Percentiles rank a stretch among this genome's conserved stretches.
Evolutionary conservation across 2,113 vertebrate species (phyloP).

Genomic region (Otocyon megalotis): DNA sequence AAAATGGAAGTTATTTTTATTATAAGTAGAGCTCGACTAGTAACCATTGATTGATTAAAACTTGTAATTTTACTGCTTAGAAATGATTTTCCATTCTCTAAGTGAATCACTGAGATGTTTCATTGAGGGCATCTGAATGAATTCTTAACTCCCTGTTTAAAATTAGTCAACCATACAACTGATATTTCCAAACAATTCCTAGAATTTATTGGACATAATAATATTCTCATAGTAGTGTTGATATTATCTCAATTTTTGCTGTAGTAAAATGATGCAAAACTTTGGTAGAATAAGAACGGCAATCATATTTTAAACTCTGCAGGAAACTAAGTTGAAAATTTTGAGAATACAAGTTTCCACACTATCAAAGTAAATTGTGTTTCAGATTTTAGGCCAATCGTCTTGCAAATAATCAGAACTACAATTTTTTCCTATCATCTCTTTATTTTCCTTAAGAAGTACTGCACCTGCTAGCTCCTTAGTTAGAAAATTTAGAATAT

Average conservation of each 20-base stretch:
- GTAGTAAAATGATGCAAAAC: background rate
- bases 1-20: background rate
- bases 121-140: background rate
- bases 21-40: background rate
- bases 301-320: background rate
- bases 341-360: background rate
- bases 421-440: background rate
- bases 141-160: slow-evolving; percentile 18
- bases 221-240: background rate
- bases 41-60: slow-evolving; percentile 17
- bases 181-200: background rate
- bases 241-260: background rate
- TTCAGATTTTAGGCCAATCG: background rate
- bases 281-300: background rate
- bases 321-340: background rate
- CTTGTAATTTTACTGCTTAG: background rate
- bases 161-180: slow-evolving; percentile 15
- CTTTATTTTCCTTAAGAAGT: background rate
- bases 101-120: background rate
- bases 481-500: background rate
- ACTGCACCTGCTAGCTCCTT: background rate
- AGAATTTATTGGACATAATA: background rate
- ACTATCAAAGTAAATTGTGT: background rate
- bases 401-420: background rate
- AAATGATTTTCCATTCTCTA: slow-evolving; percentile 6